Base-by-base conservation (phyloP, 2,113 vertebrate species). In the Halichoerus grypus region DNA sequence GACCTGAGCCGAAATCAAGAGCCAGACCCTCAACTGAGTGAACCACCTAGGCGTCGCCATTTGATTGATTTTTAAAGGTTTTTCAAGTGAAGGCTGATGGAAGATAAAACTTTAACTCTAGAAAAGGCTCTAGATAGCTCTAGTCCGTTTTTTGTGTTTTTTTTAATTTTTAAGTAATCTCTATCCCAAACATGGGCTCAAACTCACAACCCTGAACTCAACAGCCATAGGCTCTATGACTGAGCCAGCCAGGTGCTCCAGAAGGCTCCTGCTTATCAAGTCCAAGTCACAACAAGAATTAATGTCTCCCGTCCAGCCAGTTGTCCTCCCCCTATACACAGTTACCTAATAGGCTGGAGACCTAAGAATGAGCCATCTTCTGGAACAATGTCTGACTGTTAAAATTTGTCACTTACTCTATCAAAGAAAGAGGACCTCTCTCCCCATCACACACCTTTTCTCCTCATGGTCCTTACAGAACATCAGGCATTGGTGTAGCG, bases 361-460 rank as follows among this genome's bases (percentile, higher is more conserved):
- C 33, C 72, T 95, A 69, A 87, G 33, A 82, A 81, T 91, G 16
- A 88, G 69, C n/a, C 39, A 55, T 77, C 8, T 80, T 90, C 51
- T 88, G 87, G 39, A 93, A 80, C 26, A 93, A 61, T 69, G 12
- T 61, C 65, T 85, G 81, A 71, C n/a, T 87, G 57, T 33, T 87
- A 82, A 90, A 67, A 93, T 87, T 33, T 86, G 28, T 88, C 81
- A 93, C 61, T 92, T 77, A 95, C 24, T 95, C 46, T 55, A 51
- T 59, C 84, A 76, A 39, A 63, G 46, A 46, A 42, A 84, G 28
- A 76, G 24, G 42, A 77, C 28, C 26, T 57, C 59, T 57, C 59
- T 26, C 22, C 65, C 49, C 51, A 74, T 91, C 24, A 84, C n/a
- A 84, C 9, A 49, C 13, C 86, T 91, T 86, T n/a, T 36, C 83